Base-by-base conservation (phyloP, 2,113 vertebrate species). In the Nothocercus julius region DNA sequence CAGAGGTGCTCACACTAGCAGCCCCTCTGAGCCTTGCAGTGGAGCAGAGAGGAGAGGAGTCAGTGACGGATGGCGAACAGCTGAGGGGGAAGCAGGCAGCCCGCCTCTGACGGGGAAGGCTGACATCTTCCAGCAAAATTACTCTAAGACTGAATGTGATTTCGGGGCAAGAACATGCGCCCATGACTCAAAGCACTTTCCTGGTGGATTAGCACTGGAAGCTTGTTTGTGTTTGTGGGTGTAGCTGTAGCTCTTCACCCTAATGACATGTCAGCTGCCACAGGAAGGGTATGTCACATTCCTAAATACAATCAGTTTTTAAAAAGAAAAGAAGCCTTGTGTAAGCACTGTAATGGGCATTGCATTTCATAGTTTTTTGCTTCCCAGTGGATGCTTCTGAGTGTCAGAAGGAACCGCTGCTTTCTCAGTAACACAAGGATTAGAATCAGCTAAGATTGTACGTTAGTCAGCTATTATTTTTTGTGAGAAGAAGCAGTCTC, bases 21-120 rank as follows among this genome's bases (percentile, higher is more conserved):
- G 38, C n/a, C 86, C 9, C 21, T 73, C 14, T 40, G 47, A n/a
- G 61, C 18, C 19, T 82, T 73, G 30, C 53, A 67, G 7, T 0
- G 1, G 30, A 77, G 24, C 1, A 2, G 36, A 40, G 28, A 76
- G 44, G 30, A 66, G 42, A 2, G 4, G 28, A 76, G 44, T 44
- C 36, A 32, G n/a, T 59, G 44, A 45, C 34, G 44, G 63, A 17
- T 7, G 42, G 17, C 40, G 20, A n/a, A 54, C 9, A 0, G 0
- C 51, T 42, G 30, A 54, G n/a, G 40, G 36, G 49, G n/a, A 77
- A 72, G 44, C 24, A 47, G 25, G 14, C 30, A 47, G 45, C 38
- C 45, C 67, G 53, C 42, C 66, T 72, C 58, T 66, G n/a, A 61
- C 86, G 44, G 17, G 38, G 59, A 67, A 77, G 59, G 78, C 51